Evolutionary conservation across 1,140 invertebrate genomes (phyloP), one percentile per base, ranked within the genome.

Genomic region (Drosophila parvula): DNA sequence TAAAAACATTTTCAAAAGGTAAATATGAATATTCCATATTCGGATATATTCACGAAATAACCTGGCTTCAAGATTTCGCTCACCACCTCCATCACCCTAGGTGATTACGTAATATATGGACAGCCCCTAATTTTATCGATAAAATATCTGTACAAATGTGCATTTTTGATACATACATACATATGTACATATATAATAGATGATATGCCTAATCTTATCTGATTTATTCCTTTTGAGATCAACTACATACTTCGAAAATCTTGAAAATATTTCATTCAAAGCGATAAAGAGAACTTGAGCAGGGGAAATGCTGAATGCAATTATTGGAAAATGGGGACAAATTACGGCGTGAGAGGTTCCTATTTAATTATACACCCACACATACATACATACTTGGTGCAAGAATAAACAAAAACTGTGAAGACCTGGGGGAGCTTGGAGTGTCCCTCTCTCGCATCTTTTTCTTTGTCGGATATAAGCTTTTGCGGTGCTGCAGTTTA

Each of bases 401-500:
- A 38, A 30, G 14, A 65, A 53, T 56, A 30, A 41, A 74, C 22
- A 22, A 56, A 34, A 62, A 56, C 30, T 45, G 28, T 9, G 18
- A 36, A 34, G n/a, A 18, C 40, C 27, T 12, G 4, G 38, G 38
- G 3, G 22, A 22, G 22, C 22, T 22, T 22, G 22, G 3, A 2
- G 27, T 57, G 8, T 27, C 28, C 47, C 47, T 16, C 34, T 41
- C 50, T 47, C 16, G 14, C 18, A 58, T 44, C 53, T 44, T 32
- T 58, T 56, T 59, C 43, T 30, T 7, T 10, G 10, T 16, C 9
- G 22, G 11, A 51, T 34, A 22, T 27, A 27, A 73, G 69, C 69
- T 71, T 34, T 48, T 10, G 32, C 30, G 27, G 27, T 45, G 65
- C 22, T 65, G 60, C 65, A 69, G 45, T 62, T 62, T 62, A 51